Conservation (phyloP, 2,113 vertebrate genomes). For the Atherinomorus stipes region DNA sequence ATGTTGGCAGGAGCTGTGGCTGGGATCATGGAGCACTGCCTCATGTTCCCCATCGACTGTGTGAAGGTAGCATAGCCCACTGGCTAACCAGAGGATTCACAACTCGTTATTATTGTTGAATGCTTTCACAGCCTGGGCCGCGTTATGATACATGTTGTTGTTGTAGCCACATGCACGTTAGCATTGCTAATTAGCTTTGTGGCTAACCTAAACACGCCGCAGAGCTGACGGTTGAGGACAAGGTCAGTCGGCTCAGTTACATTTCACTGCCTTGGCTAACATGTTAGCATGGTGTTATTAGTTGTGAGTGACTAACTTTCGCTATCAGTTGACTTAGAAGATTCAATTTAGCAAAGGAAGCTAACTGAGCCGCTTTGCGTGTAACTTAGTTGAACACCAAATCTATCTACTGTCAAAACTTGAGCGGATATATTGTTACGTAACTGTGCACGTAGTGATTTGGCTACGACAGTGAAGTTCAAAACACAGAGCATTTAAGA, state of each 20-base stretch:
- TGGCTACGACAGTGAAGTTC: neutral
- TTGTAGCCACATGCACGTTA: constrained; percentile 33
- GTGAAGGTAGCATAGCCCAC: constrained; percentile 90
- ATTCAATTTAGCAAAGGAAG: neutral
- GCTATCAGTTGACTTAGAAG: neutral
- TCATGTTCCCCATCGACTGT: constrained; percentile 98
- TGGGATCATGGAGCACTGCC: constrained; percentile 96
- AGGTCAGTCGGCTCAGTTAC: constrained; percentile 68
- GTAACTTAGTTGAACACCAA: neutral
- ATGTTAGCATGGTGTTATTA: constrained; percentile 34
- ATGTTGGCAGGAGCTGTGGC: constrained; percentile 97
- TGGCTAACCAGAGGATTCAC: neutral
- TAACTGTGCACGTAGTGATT: neutral
- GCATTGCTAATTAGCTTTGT: constrained; percentile 66
- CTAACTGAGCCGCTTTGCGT: neutral
- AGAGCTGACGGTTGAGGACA: constrained; percentile 51
- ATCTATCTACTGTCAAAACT: neutral
- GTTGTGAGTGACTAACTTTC: neutral
- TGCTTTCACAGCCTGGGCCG: neutral
- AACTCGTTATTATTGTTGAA: neutral
- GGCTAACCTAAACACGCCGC: constrained; percentile 65
- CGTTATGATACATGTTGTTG: neutral
- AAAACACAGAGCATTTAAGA: neutral
- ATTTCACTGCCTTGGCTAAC: constrained; percentile 29
- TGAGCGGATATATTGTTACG: neutral